These are phyloP conservation scores for Drosophila neonasuta DNA, from an alignment of 2,888 invertebrate species.

Conservation along the genomic window DNA sequence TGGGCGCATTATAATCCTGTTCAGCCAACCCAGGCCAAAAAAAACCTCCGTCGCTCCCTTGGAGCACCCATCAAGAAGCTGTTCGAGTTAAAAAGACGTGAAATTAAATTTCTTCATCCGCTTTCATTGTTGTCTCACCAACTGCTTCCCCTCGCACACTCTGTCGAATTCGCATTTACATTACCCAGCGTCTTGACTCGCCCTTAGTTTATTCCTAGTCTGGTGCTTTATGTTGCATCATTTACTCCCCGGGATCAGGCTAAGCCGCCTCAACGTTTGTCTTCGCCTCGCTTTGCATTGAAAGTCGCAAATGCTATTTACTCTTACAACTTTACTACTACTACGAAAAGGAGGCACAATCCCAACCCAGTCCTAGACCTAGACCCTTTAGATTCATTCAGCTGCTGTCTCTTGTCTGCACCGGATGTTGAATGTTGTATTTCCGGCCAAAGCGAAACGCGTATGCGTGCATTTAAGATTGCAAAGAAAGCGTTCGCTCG, in stretches of 20 bases:
- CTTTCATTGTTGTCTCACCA: conserved; percentile 53
- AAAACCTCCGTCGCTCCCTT: neutral
- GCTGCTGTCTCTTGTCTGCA: conserved; percentile 34
- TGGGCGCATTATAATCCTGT: conserved; percentile 17
- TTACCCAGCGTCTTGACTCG: neutral
- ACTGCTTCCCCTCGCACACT: neutral
- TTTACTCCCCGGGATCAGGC: conserved; percentile 74
- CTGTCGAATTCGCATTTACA: neutral
- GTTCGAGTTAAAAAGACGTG: conserved; percentile 72
- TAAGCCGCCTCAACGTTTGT: conserved; percentile 50
- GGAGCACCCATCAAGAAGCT: conserved; percentile 41
- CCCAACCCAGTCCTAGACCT: neutral
- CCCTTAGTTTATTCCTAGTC: conserved; percentile 5
- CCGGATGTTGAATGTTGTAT: conserved; percentile 67
- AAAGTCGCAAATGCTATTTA: conserved; percentile 61
- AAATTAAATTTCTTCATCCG: conserved; percentile 80
- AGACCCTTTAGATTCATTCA: neutral
- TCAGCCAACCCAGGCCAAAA: conserved; percentile 9
- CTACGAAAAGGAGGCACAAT: neutral
- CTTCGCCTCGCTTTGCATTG: conserved; percentile 46
- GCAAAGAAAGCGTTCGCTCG: conserved; percentile 37
- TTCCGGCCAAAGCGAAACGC: conserved; percentile 33
- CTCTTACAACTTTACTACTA: conserved; percentile 42
- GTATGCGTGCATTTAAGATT: conserved; percentile 46
- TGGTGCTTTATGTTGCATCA: conserved; percentile 63